Evolutionary conservation across 2,888 invertebrate genomes (phyloP), one percentile per base, ranked within the genome.

Genomic region (Odontothrips loti): DNA sequence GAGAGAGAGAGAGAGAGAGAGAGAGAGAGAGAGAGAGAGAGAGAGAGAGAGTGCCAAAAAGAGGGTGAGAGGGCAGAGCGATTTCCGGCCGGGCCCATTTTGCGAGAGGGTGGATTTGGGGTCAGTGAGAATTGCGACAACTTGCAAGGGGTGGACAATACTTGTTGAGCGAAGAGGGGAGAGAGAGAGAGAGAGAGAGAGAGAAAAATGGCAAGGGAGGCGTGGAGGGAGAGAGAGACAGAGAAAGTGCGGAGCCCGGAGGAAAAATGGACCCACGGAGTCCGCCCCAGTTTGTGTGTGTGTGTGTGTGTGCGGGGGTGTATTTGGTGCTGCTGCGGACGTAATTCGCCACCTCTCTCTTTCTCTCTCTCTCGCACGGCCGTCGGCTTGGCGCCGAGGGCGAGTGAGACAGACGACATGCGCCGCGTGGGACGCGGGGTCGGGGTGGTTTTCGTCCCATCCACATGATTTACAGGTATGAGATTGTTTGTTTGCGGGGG

Each of bases 391-490:
- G 51, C 15, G 51, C 51, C 15, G 58, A n/a, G n/a, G 58, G 58
- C n/a, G 58, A 58, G 58, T 20, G 58, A 6, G 58, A n/a, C 20
- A 58, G 58, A 15, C 20, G n/a, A 58, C 17, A 15, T 58, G 58
- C 27, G 27, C 27, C n/a, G 68, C n/a, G 68, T 9, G 20, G 63
- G 15, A 1, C 20, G 23, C 23, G 23, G 23, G 23, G 12, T 75
- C 23, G n/a, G 68, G 23, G 23, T n/a, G 23, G 23, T 27, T 27
- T 23, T 10, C 12, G 68, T 27, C 68, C 23, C 68, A 75, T 75
- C 68, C 68, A 23, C 68, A 75, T 75, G 68, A 75, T 75, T 75
- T 75, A 75, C 68, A 75, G 68, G 68, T 75, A 75, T 75, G 68
- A 75, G 68, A 75, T 75, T 75, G 68, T 75, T 68, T 68, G 68